Evolutionary conservation across 2,113 vertebrate genomes (phyloP).

Genomic region (Miniopterus natalensis): DNA sequence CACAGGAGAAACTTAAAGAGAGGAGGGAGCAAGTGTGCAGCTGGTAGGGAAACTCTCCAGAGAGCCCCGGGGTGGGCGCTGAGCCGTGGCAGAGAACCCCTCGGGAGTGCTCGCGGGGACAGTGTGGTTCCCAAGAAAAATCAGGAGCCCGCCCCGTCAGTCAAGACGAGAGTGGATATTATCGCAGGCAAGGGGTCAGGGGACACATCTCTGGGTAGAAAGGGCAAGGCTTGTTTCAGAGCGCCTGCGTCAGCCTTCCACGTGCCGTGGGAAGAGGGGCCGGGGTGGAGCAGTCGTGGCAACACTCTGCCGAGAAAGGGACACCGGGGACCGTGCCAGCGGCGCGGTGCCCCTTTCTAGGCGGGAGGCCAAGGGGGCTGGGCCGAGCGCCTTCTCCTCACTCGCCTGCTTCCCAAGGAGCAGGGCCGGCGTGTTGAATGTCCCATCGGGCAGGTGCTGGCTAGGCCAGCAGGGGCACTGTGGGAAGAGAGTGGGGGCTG

Average conservation of each 20-base stretch:
- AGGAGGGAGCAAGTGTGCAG: slow-evolving; percentile 25
- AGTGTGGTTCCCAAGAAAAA: slow-evolving; percentile 14
- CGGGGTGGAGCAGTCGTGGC: no score
- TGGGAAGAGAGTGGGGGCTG: not conserved
- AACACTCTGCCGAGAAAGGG: not conserved
- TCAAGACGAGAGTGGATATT: not conserved
- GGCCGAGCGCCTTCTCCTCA: rapidly evolving
- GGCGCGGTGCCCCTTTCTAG: rapidly evolving
- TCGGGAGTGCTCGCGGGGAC: not conserved
- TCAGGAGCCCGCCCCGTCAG: not conserved
- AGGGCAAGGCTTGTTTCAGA: not conserved
- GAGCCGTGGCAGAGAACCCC: not conserved
- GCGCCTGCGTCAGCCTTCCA: rapidly evolving
- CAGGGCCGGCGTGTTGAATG: not conserved
- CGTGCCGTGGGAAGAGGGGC: rapidly evolving
- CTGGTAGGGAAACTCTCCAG: slow-evolving; percentile 42
- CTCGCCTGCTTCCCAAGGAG: not conserved
- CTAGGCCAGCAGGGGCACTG: not conserved
- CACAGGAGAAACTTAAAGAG: slow-evolving; percentile 64
- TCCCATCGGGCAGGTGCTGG: not conserved
- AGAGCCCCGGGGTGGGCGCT: not conserved
- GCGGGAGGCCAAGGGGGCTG: rapidly evolving
- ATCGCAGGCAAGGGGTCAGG: not conserved
- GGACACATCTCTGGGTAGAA: not conserved
- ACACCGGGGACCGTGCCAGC: rapidly evolving